Conservation (phyloP, 2,888 invertebrate species). For the Emmelina monodactyla region DNA sequence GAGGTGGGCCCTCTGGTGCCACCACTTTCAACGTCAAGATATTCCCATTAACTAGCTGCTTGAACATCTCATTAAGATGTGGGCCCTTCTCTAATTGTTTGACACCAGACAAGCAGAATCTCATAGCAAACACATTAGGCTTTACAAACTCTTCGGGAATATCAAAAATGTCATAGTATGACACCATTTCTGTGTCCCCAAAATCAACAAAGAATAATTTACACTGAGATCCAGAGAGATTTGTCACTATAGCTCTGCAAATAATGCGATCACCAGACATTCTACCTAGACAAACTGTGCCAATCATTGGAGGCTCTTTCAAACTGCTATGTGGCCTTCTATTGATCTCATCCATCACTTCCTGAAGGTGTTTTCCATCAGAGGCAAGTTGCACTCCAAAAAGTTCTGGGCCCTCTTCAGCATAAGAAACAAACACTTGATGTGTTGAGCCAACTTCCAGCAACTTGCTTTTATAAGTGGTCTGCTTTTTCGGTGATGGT, state of each 20-base stretch:
- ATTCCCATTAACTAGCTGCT: constrained; percentile 70
- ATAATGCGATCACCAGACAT: constrained; percentile 74
- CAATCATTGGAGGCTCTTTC: constrained; percentile 74
- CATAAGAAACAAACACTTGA: constrained; percentile 76
- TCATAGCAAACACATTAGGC: constrained; percentile 77
- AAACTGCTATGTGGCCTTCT: constrained; percentile 68
- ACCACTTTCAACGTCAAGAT: constrained; percentile 72
- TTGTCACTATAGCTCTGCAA: constrained; percentile 80
- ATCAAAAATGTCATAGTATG: constrained; percentile 75
- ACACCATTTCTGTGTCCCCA: constrained; percentile 78
- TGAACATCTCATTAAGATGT: constrained; percentile 74
- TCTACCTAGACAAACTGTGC: constrained; percentile 79
- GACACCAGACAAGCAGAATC: constrained; percentile 76
- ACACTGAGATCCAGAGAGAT: constrained; percentile 73
- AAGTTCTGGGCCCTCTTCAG: constrained; percentile 80
- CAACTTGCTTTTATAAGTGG: constrained; percentile 61
- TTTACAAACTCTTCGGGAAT: constrained; percentile 76
- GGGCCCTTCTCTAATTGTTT: constrained; percentile 68
- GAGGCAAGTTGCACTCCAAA: constrained; percentile 78
- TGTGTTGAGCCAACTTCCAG: constrained; percentile 63
- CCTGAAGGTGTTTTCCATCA: constrained; percentile 66
- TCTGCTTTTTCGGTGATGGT: constrained; percentile 43
- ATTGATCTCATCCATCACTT: constrained; percentile 78
- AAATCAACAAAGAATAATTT: constrained; percentile 84
- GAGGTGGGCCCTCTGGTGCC: constrained; percentile 72